Percentiles rank a stretch among this genome's conserved stretches.
phyloP scores from a whole-genome alignment of 2,113 vertebrate genomes.

The Ochotona princeps region DNA sequence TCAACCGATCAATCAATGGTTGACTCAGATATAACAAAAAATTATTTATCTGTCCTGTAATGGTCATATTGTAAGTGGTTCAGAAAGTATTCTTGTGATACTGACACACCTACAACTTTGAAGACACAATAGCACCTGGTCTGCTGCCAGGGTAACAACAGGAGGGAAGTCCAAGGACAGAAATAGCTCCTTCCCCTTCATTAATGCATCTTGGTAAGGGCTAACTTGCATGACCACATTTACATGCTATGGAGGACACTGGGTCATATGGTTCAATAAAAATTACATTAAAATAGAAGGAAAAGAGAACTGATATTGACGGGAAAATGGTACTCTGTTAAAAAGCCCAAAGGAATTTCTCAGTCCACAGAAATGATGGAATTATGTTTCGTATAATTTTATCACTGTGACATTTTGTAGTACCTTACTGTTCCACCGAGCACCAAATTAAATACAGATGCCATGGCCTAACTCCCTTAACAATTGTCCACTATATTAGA shows the following conservation, averaged over 20 bases:
- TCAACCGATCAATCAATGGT: too few relatives aligned
- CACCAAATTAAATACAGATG: not conserved
- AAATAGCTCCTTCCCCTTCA: not conserved
- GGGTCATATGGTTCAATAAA: not conserved
- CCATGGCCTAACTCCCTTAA: not conserved
- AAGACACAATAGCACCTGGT: not conserved
- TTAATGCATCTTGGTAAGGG: not conserved
- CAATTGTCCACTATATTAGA: not conserved
- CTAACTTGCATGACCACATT: not conserved
- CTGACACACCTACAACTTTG: not conserved
- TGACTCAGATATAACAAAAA: not conserved
- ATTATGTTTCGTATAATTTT: slow-evolving; percentile 22
- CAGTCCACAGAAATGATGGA: slow-evolving; percentile 21
- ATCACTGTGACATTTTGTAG: not conserved
- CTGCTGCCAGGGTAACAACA: not conserved
- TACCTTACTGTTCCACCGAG: slow-evolving; percentile 1
- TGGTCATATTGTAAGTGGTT: not conserved
- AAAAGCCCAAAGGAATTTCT: not conserved
- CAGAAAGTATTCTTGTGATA: not conserved
- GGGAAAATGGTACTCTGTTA: not conserved
- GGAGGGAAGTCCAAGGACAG: not conserved
- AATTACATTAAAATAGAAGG: not conserved
- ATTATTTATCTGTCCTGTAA: not conserved
- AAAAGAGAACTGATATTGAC: not conserved
- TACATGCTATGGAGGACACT: not conserved